Conservation (phyloP, 2,797 vertebrate genomes). For the Sebastes oblongus region DNA sequence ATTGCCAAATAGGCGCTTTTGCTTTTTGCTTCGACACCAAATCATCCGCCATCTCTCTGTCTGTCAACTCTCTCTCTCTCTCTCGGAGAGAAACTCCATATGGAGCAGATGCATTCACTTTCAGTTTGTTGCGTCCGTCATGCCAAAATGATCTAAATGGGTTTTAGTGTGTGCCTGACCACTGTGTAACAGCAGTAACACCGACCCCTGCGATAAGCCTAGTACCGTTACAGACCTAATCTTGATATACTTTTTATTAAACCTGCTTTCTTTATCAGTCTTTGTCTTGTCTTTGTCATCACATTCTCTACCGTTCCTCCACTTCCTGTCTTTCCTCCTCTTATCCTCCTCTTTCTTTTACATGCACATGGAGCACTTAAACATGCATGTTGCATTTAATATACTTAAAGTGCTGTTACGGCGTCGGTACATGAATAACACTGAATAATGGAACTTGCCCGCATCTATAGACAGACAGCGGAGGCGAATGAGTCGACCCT, state of each 20-base stretch:
- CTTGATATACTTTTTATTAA: not conserved
- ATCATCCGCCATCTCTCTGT: too few relatives aligned
- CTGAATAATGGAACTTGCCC: slow-evolving; percentile 51
- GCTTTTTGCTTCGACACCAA: accelerated
- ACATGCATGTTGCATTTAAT: slow-evolving; percentile 39
- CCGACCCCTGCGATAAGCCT: accelerated
- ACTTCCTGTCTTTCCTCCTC: not conserved
- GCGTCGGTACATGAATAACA: slow-evolving; percentile 38
- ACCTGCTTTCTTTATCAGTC: not conserved
- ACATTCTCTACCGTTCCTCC: not conserved
- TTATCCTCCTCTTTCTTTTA: not conserved
- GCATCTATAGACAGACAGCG: slow-evolving; percentile 1
- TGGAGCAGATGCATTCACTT: too few relatives aligned
- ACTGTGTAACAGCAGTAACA: accelerated
- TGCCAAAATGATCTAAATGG: too few relatives aligned
- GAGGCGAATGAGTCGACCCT: not conserved
- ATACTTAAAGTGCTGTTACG: slow-evolving; percentile 31
- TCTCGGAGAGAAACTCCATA: too few relatives aligned
- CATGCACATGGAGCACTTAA: slow-evolving; percentile 2
- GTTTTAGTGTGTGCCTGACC: accelerated
- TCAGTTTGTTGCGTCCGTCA: too few relatives aligned
- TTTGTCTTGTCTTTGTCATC: not conserved
- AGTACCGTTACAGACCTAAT: accelerated
- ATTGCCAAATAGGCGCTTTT: too few relatives aligned
- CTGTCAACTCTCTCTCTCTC: too few relatives aligned